A percentile compares a stretch with the other conserved stretches of the same genome.
Evolutionary conservation across 30 jellyfish, hydroid and myxozoan genomes (phyloP).

Genomic region (Calvadosia cruxmelitensis): DNA sequence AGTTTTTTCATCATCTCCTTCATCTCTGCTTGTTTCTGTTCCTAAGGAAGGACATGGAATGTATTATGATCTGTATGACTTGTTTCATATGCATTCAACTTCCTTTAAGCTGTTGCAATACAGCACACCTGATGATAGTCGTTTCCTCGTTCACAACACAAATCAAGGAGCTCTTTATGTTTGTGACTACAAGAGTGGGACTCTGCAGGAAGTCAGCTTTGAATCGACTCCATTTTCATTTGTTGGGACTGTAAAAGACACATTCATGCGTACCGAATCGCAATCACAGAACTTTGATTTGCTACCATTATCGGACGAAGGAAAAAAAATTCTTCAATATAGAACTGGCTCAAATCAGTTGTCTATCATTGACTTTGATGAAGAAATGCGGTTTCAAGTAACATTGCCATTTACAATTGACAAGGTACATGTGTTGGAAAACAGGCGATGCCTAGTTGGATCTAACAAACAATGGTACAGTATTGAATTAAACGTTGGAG

Average conservation of each 20-base stretch:
- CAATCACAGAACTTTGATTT: not conserved
- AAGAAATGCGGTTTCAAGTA: not conserved
- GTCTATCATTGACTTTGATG: not conserved
- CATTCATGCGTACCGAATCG: not conserved
- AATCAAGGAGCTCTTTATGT: not conserved
- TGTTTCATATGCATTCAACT: not conserved
- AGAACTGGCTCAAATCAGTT: not conserved
- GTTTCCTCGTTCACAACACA: not conserved
- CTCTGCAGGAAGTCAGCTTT: not conserved
- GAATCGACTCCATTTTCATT: not conserved
- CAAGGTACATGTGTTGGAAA: not conserved
- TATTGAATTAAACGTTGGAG: too few relatives aligned
- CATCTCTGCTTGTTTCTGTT: not conserved
- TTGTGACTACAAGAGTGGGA: not conserved
- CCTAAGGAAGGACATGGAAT: not conserved
- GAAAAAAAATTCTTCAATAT: not conserved
- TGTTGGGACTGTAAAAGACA: not conserved
- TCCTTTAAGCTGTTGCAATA: not conserved
- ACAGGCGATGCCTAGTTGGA: not conserved
- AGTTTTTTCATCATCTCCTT: not conserved
- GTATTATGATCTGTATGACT: not conserved
- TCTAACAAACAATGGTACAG: not conserved
- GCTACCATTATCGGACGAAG: not conserved
- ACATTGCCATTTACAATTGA: not conserved
- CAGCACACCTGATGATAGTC: not conserved